Evolutionary conservation across 2,888 invertebrate species (phyloP).

Genomic region (Liopterus haemorrhoidalis): DNA sequence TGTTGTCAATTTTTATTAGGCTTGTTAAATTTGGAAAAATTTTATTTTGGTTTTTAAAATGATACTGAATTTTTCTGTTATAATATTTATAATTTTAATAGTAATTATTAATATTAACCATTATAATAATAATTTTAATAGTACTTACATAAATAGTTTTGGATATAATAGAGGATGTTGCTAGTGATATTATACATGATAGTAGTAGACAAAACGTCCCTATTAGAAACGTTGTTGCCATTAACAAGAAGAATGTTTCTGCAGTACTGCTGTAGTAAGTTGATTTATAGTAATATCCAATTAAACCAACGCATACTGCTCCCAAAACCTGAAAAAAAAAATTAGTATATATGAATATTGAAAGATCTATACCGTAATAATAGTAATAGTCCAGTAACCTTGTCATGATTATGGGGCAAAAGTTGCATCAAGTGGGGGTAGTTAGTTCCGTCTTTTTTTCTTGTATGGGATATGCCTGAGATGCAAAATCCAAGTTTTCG

Average conservation of each 20-base stretch:
- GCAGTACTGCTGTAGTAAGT: conserved; percentile 44
- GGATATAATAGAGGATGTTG: conserved; percentile 75
- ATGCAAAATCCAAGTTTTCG: no score
- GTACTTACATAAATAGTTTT: conserved; percentile 73
- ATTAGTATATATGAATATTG: conserved; percentile 13
- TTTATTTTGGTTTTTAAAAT: no score
- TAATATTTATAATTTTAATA: no score
- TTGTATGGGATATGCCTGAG: no score
- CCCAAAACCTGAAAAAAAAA: conserved; percentile 63
- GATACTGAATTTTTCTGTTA: no score
- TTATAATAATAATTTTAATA: background rate
- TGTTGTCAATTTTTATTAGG: no score
- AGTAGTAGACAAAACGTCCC: conserved; percentile 70
- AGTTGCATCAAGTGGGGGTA: no score
- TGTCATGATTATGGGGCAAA: no score
- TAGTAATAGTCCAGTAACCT: no score
- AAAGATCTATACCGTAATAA: no score
- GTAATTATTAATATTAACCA: background rate
- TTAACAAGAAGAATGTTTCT: conserved; percentile 66
- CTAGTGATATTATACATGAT: conserved; percentile 70
- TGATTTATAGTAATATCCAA: conserved; percentile 53
- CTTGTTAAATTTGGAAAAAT: no score
- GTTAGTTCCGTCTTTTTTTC: no score
- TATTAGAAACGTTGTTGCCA: conserved; percentile 71
- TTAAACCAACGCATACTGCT: conserved; percentile 65